phyloP scores from a whole-genome alignment of 1,140 invertebrate genomes.

The Brachionus koreanus region DNA sequence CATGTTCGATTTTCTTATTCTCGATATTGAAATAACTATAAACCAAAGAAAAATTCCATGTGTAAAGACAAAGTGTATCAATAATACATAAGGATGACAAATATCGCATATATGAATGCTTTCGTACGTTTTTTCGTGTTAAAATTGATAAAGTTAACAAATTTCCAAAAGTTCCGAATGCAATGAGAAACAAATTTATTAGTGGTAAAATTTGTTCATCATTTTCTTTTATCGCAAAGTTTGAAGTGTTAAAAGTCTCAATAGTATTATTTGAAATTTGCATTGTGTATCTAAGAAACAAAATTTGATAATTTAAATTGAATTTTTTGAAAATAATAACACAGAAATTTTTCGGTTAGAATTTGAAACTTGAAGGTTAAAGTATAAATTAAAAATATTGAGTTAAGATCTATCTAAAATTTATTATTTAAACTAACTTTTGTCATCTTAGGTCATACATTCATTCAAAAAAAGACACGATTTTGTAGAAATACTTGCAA shows the following conservation, averaged over 20 bases:
- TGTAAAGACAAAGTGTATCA: not conserved
- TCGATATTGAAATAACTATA: not conserved
- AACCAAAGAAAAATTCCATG: slow-evolving; percentile 7
- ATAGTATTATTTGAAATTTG: not conserved
- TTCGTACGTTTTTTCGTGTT: not conserved
- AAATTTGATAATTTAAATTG: too few relatives aligned
- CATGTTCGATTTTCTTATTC: not conserved
- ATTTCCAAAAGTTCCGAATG: not conserved
- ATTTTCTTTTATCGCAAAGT: not conserved
- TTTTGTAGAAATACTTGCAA: too few relatives aligned
- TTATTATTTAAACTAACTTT: too few relatives aligned
- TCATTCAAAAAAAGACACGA: too few relatives aligned
- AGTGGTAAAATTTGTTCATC: not conserved
- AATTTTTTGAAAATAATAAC: too few relatives aligned
- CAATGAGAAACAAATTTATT: not conserved
- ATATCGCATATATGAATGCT: not conserved
- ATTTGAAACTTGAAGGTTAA: too few relatives aligned
- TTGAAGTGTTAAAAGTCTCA: too few relatives aligned
- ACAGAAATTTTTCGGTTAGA: too few relatives aligned
- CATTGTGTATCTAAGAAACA: not conserved
- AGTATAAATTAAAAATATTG: too few relatives aligned
- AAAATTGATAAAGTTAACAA: not conserved
- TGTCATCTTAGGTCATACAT: too few relatives aligned
- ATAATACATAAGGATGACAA: not conserved
- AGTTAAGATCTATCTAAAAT: too few relatives aligned